phyloP scores from a whole-genome alignment of 2,797 vertebrate species.

The Lateolabrax maculatus region DNA sequence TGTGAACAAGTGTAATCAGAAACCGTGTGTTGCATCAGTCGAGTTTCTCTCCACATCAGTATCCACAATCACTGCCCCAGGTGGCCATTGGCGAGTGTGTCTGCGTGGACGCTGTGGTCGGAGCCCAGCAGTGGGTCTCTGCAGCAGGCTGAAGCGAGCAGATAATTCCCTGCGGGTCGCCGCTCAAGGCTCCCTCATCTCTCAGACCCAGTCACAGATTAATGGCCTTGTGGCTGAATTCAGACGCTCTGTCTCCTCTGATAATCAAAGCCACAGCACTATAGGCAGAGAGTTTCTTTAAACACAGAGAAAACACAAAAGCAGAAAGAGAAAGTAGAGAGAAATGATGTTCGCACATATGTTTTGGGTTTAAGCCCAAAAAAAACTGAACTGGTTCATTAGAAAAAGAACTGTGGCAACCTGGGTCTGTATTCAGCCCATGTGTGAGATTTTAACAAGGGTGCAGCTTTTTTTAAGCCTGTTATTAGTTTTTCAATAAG shows the following conservation, averaged over 20 bases:
- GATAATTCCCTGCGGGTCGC: slow-evolving; percentile 57
- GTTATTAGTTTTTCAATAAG: slow-evolving; percentile 15
- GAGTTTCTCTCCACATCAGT: slow-evolving; percentile 40
- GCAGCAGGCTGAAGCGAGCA: slow-evolving; percentile 47
- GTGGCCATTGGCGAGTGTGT: slow-evolving; percentile 41
- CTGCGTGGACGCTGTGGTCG: slow-evolving; percentile 27
- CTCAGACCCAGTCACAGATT: slow-evolving; percentile 72
- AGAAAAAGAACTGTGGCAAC: neutral
- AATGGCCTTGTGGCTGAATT: slow-evolving; percentile 73
- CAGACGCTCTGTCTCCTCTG: slow-evolving; percentile 71
- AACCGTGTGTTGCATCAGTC: slow-evolving; percentile 38
- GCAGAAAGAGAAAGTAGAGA: neutral
- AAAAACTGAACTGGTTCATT: slow-evolving; percentile 1
- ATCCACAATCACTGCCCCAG: slow-evolving; percentile 36
- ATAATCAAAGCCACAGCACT: slow-evolving; percentile 74
- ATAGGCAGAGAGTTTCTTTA: slow-evolving; percentile 34
- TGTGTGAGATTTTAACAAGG: neutral
- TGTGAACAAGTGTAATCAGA: neutral
- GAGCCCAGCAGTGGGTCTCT: slow-evolving; percentile 60
- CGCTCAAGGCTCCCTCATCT: slow-evolving; percentile 63
- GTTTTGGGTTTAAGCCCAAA: too few species aligned
- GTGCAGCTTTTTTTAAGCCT: neutral
- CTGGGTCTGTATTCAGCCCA: neutral
- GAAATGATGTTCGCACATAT: slow-evolving; percentile 6
- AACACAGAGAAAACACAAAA: slow-evolving; percentile 11